Conservation (phyloP, 1,140 invertebrate genomes). For the Diorhabda elongata region DNA sequence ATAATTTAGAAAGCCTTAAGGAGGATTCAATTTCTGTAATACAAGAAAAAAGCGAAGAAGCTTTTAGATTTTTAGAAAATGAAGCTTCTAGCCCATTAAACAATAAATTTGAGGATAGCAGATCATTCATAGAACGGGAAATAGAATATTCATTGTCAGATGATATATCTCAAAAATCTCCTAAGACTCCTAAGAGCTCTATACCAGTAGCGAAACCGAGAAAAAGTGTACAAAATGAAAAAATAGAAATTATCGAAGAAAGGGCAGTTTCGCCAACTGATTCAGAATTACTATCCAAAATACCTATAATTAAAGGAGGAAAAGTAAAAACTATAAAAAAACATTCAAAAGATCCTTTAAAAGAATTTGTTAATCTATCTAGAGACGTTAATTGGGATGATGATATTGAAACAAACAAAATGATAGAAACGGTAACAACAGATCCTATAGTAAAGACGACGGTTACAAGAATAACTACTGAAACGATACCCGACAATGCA, state of each 20-base stretch:
- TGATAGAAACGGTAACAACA: constrained; percentile 44
- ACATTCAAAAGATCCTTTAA: constrained; percentile 47
- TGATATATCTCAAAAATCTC: constrained; percentile 22
- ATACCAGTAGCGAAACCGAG: constrained; percentile 36
- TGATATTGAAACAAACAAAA: constrained; percentile 43
- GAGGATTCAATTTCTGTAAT: constrained; percentile 38
- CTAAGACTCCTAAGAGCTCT: constrained; percentile 27
- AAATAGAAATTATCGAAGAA: constrained; percentile 8
- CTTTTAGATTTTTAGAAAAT: constrained; percentile 44
- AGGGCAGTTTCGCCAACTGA: constrained; percentile 30
- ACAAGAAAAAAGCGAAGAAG: constrained; percentile 44
- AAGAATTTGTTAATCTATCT: constrained; percentile 44
- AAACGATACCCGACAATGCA: constrained; percentile 27
- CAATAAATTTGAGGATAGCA: constrained; percentile 3
- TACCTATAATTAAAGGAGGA: constrained; percentile 39
- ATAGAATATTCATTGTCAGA: constrained; percentile 23
- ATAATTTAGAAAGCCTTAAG: constrained; percentile 38
- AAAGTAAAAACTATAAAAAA: constrained; percentile 49
- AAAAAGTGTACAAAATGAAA: constrained; percentile 33
- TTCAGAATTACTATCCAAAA: constrained; percentile 41
- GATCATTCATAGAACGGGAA: constrained; percentile 27
- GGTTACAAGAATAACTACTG: constrained; percentile 36
- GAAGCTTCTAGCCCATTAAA: constrained; percentile 36
- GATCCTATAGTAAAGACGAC: constrained; percentile 48
- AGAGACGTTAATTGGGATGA: constrained; percentile 49